Base-by-base conservation (phyloP, 2,113 vertebrate species). In the Caranx melampygus region DNA sequence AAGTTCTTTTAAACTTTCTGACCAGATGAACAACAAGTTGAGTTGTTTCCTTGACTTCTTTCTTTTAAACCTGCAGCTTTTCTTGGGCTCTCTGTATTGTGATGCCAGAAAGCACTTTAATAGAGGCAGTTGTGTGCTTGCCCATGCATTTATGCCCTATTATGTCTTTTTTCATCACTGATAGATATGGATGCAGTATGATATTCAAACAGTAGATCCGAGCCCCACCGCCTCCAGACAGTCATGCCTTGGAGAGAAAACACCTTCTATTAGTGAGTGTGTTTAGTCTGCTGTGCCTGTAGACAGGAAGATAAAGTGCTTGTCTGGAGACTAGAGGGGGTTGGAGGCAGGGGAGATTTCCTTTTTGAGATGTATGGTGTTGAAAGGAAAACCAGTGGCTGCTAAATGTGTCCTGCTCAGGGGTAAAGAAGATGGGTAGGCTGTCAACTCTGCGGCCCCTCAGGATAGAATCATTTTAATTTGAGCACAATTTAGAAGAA, bases 231-330 rank as follows among this genome's bases (percentile, higher is more conserved):
- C 84, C 82, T 84, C 70, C 68, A 89, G 87, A 81, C 79, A 84
- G 59, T 72, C 72, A 75, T 61, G 54, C 68, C 37, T 86, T 65
- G n/a, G 44, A 82, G 59, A 82, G 69, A 75, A 88, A 67, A 12
- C 37, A 65, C 15, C 65, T 52, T 79, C 84, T 74, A 87, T 89
- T 89, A 85, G 66, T 77, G 73, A 79, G 73, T 60, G 75, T 89
- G 78, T 90, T 89, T 89, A 87, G 81, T 84, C 76, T 83, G 85
- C 78, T 81, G 60, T 71, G 84, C 80, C 70, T 80, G 66, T 33
- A 82, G 86, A 86, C 84, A 84, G 82, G 72, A 88, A 90, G 89
- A 89, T 80, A 87, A 90, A 93, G 62, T 86, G 59, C 40, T 75
- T 73, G 79, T 88, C 84, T 87, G 51, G 42, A 84, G 79, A 79